These are phyloP conservation scores for Bedellia somnulentella DNA, from an alignment of 2,888 invertebrate genomes.

Conservation along the genomic window DNA sequence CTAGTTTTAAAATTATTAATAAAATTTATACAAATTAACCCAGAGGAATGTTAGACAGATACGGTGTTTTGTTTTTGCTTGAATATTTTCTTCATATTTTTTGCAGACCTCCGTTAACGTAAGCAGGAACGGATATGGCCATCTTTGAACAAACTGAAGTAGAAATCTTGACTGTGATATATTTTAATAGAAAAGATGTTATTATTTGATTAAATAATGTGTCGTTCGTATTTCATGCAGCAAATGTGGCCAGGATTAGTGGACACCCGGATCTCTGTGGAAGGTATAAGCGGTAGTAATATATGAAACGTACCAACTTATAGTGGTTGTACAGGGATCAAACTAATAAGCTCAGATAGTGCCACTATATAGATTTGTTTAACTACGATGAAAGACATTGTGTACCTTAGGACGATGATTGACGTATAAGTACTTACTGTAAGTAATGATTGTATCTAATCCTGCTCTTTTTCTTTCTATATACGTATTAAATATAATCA, in stretches of 20 bases:
- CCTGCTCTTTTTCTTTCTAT: no score
- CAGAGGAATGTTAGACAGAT: no score
- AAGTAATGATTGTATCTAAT: no score
- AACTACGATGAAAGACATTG: no score
- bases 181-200: constrained; percentile 30
- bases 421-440: no score
- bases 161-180: constrained; percentile 51
- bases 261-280: constrained; percentile 64
- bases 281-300: constrained; percentile 65
- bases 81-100: constrained; percentile 29
- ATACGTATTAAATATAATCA: no score
- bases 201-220: constrained; percentile 16
- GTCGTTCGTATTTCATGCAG: constrained; percentile 55
- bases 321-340: constrained; percentile 1
- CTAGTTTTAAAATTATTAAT: no score
- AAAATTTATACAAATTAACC: no score
- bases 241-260: constrained; percentile 61
- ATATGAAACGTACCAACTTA: no score
- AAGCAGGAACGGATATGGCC: constrained; percentile 57
- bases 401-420: no score
- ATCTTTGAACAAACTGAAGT: constrained; percentile 46
- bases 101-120: constrained; percentile 56
- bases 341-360: constrained; percentile 2
- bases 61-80: neutral
- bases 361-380: no score